A percentile compares a stretch with the other conserved stretches of the same genome.
These are phyloP conservation scores for Nesogale talazaci DNA, from an alignment of 2,113 vertebrate species.

Conservation along the genomic window DNA sequence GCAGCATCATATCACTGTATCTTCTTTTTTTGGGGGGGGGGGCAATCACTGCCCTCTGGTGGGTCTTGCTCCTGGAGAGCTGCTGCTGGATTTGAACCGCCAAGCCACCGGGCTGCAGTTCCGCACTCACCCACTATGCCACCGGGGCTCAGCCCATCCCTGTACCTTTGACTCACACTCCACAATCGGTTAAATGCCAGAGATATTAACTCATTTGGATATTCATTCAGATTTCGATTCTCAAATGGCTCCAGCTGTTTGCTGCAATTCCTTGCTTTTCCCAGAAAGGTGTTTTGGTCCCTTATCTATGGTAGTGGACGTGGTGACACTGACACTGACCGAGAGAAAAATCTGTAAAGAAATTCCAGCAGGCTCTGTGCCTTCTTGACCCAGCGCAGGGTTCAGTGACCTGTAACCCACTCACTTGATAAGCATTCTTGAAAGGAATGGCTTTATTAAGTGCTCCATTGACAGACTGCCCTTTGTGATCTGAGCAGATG, in stretches of 20 bases:
- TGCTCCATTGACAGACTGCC: slow-evolving; percentile 45
- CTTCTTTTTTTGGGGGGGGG: too few species aligned
- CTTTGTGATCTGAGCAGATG: slow-evolving; percentile 74
- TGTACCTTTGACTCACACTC: not conserved
- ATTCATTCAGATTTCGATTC: not conserved
- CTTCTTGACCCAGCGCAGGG: not conserved
- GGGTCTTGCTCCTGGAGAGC: too few species aligned
- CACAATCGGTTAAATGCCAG: not conserved
- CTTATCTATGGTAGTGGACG: not conserved
- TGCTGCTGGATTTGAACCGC: too few species aligned
- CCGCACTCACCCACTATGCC: too few species aligned
- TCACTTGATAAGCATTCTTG: slow-evolving; percentile 28
- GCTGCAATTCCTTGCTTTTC: slow-evolving; percentile 21
- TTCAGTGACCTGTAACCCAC: slow-evolving; percentile 25
- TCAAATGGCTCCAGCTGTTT: not conserved
- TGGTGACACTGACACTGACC: not conserved
- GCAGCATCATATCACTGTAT: not conserved
- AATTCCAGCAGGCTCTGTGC: not conserved
- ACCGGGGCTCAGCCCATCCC: too few species aligned
- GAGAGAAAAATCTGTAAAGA: not conserved
- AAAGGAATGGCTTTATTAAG: slow-evolving; percentile 61
- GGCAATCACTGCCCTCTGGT: too few species aligned
- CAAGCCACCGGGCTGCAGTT: too few species aligned
- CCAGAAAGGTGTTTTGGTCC: not conserved
- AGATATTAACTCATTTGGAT: not conserved